Evolutionary conservation across 2,113 vertebrate species (phyloP).

Genomic region (Cranoglanis bouderius): DNA sequence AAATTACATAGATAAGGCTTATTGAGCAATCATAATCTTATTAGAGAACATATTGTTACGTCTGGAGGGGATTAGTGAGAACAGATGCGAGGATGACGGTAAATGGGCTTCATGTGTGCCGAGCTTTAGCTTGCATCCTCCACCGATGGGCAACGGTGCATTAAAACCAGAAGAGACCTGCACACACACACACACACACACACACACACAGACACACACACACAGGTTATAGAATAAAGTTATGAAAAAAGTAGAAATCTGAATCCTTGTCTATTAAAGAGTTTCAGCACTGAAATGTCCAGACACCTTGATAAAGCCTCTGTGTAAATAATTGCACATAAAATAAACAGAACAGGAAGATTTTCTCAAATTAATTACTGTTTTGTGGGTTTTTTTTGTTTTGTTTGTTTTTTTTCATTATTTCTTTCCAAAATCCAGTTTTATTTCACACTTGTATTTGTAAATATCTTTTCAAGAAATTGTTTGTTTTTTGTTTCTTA

Average conservation of each 20-base stretch:
- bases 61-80: conserved; percentile 61
- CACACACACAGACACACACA: conserved; percentile 13
- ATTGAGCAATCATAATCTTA: conserved; percentile 71
- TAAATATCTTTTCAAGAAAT: not conserved
- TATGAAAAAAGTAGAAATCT: not conserved
- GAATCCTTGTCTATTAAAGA: not conserved
- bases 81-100: conserved; percentile 65
- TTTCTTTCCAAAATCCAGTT: not conserved
- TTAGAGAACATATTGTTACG: conserved; percentile 76
- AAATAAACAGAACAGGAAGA: too few relatives aligned
- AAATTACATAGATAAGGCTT: conserved; percentile 72
- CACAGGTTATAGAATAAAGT: not conserved
- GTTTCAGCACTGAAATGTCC: not conserved
- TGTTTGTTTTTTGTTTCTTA: not conserved
- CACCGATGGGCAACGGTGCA: not conserved
- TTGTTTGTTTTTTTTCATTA: too few relatives aligned
- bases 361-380: too few relatives aligned
- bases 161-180: conserved; percentile 37
- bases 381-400: too few relatives aligned
- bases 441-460: not conserved
- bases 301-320: not conserved
- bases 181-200: conserved; percentile 9
- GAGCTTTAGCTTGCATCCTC: conserved; percentile 23
- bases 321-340: not conserved
- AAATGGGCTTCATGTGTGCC: conserved; percentile 43